Evolutionary conservation across 2,113 vertebrate species (phyloP).

Genomic region (Loxodonta africana): DNA sequence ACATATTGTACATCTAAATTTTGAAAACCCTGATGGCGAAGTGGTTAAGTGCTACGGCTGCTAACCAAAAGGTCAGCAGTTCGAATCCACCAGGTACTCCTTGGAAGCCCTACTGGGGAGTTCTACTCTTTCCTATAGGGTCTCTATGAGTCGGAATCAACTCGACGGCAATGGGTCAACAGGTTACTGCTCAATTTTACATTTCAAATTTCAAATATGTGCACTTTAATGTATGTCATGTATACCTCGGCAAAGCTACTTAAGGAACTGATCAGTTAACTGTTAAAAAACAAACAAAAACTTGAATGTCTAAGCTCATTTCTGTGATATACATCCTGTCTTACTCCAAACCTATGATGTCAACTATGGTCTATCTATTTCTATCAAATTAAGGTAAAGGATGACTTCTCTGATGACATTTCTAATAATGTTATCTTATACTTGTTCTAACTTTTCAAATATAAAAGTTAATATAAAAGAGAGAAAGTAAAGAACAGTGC

Average conservation of each 20-base stretch:
- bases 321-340: not conserved
- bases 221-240: not conserved
- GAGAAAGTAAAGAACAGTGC: not conserved
- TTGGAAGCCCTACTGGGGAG: no score
- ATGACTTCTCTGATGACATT: not conserved
- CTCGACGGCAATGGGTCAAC: no score
- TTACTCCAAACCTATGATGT: not conserved
- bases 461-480: not conserved
- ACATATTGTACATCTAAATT: no score
- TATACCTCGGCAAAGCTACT: not conserved
- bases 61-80: no score
- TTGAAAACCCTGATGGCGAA: no score
- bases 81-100: no score
- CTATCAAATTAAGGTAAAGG: slow-evolving; percentile 13
- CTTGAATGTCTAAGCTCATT: not conserved
- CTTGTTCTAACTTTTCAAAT: not conserved
- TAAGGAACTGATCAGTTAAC: not conserved
- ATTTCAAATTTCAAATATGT: not conserved
- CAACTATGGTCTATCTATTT: not conserved
- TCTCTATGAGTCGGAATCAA: no score
- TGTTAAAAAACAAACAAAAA: not conserved
- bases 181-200: not conserved
- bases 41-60: no score
- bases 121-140: no score
- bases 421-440: slow-evolving; percentile 13